phyloP scores from a whole-genome alignment of 2,113 vertebrate species.

The Colius striatus region DNA sequence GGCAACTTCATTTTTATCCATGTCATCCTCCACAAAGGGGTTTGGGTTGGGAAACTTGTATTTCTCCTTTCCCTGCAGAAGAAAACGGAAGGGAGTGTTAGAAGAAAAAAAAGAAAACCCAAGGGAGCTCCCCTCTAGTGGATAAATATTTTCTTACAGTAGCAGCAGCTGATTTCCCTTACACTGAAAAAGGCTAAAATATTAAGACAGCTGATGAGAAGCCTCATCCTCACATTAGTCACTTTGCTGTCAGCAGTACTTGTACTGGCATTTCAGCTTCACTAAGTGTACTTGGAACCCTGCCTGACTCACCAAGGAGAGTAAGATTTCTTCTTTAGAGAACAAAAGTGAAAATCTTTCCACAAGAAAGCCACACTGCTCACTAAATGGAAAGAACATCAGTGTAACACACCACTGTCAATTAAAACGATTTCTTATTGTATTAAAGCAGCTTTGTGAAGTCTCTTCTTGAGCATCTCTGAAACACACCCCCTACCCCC shows the following conservation, averaged over 20 bases:
- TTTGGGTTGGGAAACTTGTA: constrained; percentile 94
- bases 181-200: background rate
- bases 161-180: background rate
- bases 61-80: constrained; percentile 87
- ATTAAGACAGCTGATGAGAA: background rate
- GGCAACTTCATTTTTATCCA: constrained; percentile 96
- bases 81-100: background rate
- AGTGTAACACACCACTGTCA: background rate
- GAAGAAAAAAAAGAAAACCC: background rate
- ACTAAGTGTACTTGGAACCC: background rate
- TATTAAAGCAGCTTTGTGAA: background rate
- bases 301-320: background rate
- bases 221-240: background rate
- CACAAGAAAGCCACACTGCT: background rate
- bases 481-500: background rate
- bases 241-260: background rate
- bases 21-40: constrained; percentile 96
- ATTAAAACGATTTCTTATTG: background rate
- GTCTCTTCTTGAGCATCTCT: background rate
- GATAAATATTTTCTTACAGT: background rate
- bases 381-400: background rate
- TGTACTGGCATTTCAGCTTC: background rate
- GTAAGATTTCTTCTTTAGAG: background rate
- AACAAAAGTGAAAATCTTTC: background rate
- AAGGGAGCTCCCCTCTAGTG: background rate